Conservation (phyloP, 1,140 invertebrate genomes). For the Thalassaphorura encarpata region DNA sequence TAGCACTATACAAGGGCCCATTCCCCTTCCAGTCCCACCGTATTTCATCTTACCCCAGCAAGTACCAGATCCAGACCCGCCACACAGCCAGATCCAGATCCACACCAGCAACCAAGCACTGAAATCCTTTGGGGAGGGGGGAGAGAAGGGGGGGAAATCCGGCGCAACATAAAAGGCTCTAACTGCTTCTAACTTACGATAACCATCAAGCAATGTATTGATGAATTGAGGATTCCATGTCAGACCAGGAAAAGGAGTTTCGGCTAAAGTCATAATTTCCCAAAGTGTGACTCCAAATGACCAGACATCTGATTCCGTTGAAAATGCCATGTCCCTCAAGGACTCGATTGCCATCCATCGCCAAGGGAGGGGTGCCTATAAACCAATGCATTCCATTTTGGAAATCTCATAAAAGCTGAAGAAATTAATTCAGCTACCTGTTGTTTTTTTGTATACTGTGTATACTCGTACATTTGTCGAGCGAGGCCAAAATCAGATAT, state of each 20-base stretch:
- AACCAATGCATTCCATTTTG: background rate
- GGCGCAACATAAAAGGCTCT: no score
- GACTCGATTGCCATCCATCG: constrained; percentile 43
- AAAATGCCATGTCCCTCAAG: constrained; percentile 36
- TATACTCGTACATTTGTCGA: background rate
- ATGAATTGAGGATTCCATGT: background rate
- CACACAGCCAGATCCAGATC: no score
- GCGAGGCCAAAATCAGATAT: background rate
- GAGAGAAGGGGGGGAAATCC: no score
- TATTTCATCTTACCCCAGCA: no score
- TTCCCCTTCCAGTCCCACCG: no score
- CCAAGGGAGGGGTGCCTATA: constrained; percentile 27
- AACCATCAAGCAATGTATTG: no score
- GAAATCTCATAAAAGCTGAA: background rate
- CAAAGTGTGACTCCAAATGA: constrained; percentile 42
- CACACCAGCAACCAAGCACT: no score
- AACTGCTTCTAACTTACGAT: no score
- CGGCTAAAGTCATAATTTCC: constrained; percentile 42
- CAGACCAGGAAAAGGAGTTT: background rate
- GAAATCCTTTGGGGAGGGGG: no score
- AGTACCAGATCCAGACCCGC: no score
- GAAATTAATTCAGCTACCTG: background rate
- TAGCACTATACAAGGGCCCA: no score
- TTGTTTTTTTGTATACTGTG: background rate
- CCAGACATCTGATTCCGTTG: constrained; percentile 40